These are phyloP conservation scores for Psophia crepitans DNA, from an alignment of 2,113 vertebrate species.

Conservation along the genomic window DNA sequence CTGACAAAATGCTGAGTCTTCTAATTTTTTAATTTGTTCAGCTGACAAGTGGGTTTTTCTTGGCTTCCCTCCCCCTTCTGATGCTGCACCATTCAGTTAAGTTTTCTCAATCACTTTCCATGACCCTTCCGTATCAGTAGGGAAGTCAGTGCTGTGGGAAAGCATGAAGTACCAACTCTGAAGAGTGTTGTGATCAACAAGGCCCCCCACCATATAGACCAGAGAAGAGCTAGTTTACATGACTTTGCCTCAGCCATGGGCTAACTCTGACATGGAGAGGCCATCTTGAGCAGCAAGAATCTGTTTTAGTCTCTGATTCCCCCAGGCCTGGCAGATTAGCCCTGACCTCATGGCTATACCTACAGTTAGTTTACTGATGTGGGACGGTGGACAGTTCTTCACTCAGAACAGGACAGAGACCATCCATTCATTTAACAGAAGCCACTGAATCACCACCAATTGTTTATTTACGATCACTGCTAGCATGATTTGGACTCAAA, in stretches of 20 bases:
- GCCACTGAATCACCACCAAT: neutral
- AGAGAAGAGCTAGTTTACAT: neutral
- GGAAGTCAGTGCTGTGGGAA: neutral
- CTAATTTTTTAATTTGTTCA: neutral
- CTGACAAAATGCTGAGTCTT: neutral
- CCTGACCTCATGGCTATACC: neutral
- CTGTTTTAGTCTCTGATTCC: neutral
- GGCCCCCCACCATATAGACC: fast-evolving
- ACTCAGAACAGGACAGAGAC: neutral
- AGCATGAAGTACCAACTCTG: neutral
- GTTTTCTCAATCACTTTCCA: neutral
- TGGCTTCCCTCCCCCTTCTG: neutral
- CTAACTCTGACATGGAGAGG: neutral
- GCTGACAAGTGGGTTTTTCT: neutral
- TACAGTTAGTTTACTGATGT: neutral
- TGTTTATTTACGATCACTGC: neutral
- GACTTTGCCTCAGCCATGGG: neutral
- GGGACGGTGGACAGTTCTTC: neutral
- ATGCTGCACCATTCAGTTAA: neutral
- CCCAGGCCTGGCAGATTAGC: neutral
- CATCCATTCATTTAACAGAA: neutral
- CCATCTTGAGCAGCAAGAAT: neutral
- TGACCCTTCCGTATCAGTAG: neutral
- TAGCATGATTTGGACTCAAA: neutral
- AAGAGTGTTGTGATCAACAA: neutral